Evolutionary conservation across 2,888 invertebrate species (phyloP), one percentile per base, ranked within the genome.

Genomic region (Tetranychus piercei): DNA sequence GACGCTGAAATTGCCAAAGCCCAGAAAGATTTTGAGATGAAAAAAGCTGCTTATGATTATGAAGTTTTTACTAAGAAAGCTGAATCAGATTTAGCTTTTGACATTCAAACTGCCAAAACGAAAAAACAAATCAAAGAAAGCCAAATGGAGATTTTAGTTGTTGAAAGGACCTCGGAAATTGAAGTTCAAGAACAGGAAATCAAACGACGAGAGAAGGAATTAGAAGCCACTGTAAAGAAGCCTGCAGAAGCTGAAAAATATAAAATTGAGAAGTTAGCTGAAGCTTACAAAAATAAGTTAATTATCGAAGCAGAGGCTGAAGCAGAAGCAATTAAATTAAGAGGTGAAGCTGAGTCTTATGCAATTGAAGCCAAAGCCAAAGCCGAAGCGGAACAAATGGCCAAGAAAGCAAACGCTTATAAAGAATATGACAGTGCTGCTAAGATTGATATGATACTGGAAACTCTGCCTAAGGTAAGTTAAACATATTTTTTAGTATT

Each of bases 1-100:
- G 95, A 97, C 82, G 94, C 94, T 0, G 95, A 96, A 83, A 95
- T 97, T 76, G 94, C 96, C 1, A 94, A 96, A 83, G 93, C 96
- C 0, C 91, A 94, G 82, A 86, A 96, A 77, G 95, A 97, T 83
- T 97, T 94, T 82, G 94, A 96, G 83, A 84, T 96, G 77, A 95
- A 97, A 82, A 95, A 97, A 82, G 95, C 96, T 8, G 90, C 91
- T 2, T 97, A 96, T 82, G 96, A 97, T 82, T 90, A 92, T 78
- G 96, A 96, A 86, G 94, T 97, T 69, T 92, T 94, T 83, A 94
- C 94, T 9, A 91, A 90, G 86, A 86, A 88, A 87, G 94, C 94
- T 71, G 93, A 94, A 85, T 93, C 93, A 11, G 93, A 94, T 82
- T 87, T 94, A 88, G 93, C 94, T 0, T 93, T 90, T 81, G 92